A percentile compares a stretch with the other conserved stretches of the same genome.
Evolutionary conservation across 2,888 invertebrate species (phyloP).

Genomic region (Eucera pruinosa): DNA sequence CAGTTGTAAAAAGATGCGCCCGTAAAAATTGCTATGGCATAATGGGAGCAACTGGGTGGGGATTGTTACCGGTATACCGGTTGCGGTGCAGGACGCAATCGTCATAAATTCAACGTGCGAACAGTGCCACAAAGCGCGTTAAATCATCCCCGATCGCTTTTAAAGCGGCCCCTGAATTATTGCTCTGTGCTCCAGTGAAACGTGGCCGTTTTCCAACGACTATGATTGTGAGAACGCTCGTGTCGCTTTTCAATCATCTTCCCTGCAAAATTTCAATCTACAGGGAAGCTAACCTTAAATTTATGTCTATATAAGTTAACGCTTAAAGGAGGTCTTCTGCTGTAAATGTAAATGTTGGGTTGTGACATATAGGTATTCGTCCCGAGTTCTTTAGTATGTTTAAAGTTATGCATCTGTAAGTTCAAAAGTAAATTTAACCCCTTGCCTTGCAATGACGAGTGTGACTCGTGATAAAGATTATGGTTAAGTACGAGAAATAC

Average conservation of each 20-base stretch:
- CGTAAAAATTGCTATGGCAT: conserved; percentile 78
- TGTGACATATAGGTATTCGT: no score
- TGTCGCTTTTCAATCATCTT: background rate
- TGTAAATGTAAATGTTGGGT: no score
- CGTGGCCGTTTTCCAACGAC: background rate
- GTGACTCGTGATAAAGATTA: no score
- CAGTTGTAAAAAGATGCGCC: conserved; percentile 62
- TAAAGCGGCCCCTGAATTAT: conserved; percentile 73
- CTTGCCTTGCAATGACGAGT: no score
- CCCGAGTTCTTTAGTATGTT: no score
- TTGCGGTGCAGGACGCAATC: conserved; percentile 51
- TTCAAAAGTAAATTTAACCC: no score
- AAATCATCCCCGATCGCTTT: conserved; percentile 75
- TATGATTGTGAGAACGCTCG: conserved; percentile 38
- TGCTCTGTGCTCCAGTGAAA: conserved; percentile 40
- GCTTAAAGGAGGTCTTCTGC: no score
- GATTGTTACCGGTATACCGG: conserved; percentile 68
- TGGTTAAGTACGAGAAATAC: no score
- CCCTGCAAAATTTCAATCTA: background rate
- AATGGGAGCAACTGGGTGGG: conserved; percentile 71
- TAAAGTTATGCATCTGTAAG: no score
- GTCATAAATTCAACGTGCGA: conserved; percentile 77
- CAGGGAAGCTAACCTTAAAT: no score
- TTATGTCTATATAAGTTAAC: no score
- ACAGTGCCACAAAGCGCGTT: conserved; percentile 75